These are phyloP conservation scores for Gopherus evgoodei DNA, from an alignment of 2,113 vertebrate genomes.

Conservation along the genomic window DNA sequence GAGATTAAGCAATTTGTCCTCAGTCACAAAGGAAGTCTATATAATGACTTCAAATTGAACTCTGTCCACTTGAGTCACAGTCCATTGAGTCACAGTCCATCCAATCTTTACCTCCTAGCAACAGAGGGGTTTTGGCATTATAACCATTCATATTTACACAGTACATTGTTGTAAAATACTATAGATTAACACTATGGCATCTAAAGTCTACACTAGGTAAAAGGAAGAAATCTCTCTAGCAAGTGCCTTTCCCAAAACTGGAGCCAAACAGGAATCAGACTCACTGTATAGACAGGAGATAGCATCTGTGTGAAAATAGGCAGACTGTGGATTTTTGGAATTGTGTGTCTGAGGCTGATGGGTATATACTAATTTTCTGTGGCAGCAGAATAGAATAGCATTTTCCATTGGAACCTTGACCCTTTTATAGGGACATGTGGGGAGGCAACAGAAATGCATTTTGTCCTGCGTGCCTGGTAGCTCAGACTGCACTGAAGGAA, in stretches of 20 bases:
- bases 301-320: accelerated
- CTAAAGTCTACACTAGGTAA: not conserved
- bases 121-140: not conserved
- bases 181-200: not conserved
- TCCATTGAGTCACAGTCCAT: not conserved
- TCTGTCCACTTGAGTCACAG: not conserved
- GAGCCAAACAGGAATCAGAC: not conserved
- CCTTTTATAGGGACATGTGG: not conserved
- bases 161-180: not conserved
- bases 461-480: accelerated
- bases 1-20: not conserved
- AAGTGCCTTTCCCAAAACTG: not conserved
- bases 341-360: accelerated
- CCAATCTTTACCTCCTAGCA: not conserved
- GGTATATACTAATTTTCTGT: not conserved
- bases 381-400: not conserved
- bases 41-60: not conserved
- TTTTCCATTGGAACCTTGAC: not conserved
- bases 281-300: not conserved
- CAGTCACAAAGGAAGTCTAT: not conserved
- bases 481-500: not conserved
- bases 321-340: not conserved
- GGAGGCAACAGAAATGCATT: not conserved
- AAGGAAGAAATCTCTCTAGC: not conserved
- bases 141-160: not conserved